Percentiles rank a stretch among this genome's conserved stretches.
phyloP scores from a whole-genome alignment of 2,888 invertebrate species.

The Patella caerulea region DNA sequence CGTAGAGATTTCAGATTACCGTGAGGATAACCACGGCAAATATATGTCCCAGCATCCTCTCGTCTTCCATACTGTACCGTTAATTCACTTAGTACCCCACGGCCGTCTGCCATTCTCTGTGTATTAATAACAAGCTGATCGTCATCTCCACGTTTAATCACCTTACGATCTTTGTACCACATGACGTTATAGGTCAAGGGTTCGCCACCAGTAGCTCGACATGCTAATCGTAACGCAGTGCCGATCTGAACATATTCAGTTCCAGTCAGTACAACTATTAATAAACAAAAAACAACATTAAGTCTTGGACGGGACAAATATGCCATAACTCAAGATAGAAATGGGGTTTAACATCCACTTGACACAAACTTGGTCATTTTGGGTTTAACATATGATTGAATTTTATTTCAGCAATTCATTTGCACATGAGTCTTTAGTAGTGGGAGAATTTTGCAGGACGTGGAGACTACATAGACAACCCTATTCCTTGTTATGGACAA shows the following conservation, averaged over 20 bases:
- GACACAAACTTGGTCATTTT: too few relatives aligned
- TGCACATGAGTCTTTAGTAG: too few relatives aligned
- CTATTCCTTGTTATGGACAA: too few relatives aligned
- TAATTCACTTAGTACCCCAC: slow-evolving; percentile 30
- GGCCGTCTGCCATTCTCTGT: slow-evolving; percentile 5
- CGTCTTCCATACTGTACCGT: slow-evolving; percentile 15
- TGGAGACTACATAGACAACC: too few relatives aligned
- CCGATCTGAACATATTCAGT: slow-evolving; percentile 26
- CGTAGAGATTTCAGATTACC: slow-evolving; percentile 18
- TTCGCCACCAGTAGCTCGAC: slow-evolving; percentile 26
- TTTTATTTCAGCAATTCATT: too few relatives aligned
- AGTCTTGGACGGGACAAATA: too few relatives aligned
- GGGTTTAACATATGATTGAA: too few relatives aligned
- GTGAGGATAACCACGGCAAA: slow-evolving; percentile 35
- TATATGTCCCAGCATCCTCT: slow-evolving; percentile 34
- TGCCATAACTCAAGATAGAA: too few relatives aligned
- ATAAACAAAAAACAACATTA: background rate
- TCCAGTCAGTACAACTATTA: slow-evolving; percentile 32
- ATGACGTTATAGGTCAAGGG: slow-evolving; percentile 22
- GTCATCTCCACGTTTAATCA: background rate
- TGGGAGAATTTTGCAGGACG: too few relatives aligned
- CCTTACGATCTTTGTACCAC: slow-evolving; percentile 35
- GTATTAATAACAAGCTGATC: background rate
- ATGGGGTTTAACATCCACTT: too few relatives aligned
- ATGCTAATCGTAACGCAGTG: slow-evolving; percentile 24